phyloP scores from a whole-genome alignment of 2,797 vertebrate species.

The Sebastes hubbsi region DNA sequence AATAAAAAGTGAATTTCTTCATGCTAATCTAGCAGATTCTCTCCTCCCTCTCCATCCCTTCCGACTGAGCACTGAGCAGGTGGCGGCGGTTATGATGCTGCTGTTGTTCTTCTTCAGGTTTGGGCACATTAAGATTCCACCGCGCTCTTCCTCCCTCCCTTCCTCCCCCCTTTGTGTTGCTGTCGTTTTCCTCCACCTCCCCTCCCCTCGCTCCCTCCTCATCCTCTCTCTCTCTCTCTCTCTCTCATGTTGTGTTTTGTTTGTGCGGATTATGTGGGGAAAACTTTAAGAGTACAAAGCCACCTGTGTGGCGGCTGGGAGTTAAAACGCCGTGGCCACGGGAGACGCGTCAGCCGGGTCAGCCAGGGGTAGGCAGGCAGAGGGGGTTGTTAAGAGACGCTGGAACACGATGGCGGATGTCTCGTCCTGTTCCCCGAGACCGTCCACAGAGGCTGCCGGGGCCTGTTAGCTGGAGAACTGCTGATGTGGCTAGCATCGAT shows the following conservation, averaged over 20 bases:
- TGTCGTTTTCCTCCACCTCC: conserved; percentile 15
- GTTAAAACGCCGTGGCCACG: not conserved
- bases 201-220: not conserved
- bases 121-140: conserved; percentile 52
- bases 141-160: conserved; percentile 12
- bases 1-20: conserved; percentile 26
- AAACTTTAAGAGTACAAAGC: conserved; percentile 44
- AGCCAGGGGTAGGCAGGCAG: conserved; percentile 25
- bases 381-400: conserved; percentile 48
- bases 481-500: conserved; percentile 74
- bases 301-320: conserved; percentile 35
- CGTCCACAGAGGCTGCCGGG: conserved; percentile 45
- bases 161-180: conserved; percentile 15
- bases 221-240: not conserved
- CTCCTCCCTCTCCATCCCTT: not conserved
- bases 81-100: conserved; percentile 46
- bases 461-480: conserved; percentile 63
- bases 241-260: conserved; percentile 41
- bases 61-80: conserved; percentile 38
- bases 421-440: conserved; percentile 41
- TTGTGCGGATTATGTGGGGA: conserved; percentile 39
- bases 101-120: conserved; percentile 38
- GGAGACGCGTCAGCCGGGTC: conserved; percentile 22
- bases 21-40: conserved; percentile 20
- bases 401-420: conserved; percentile 23